These are phyloP conservation scores for Scopus umbretta DNA, from an alignment of 2,113 vertebrate species.

Conservation along the genomic window DNA sequence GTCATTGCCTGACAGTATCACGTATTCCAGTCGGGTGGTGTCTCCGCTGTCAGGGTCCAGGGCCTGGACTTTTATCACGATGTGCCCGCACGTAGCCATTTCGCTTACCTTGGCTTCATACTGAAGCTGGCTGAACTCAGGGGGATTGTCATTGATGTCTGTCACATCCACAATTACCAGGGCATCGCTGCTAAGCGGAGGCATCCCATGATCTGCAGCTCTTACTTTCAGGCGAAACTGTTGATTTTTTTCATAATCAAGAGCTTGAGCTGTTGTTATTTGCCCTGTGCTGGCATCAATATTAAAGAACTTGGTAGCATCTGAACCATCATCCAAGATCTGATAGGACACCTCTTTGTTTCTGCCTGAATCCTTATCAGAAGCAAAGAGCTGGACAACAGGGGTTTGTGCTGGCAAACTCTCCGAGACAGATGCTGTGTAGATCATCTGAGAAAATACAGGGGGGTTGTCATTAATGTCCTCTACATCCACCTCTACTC, in stretches of 20 bases:
- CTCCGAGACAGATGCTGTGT: slow-evolving; percentile 76
- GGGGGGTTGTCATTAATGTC: slow-evolving; percentile 93
- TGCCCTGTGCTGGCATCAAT: slow-evolving; percentile 82
- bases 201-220: slow-evolving; percentile 81
- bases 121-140: slow-evolving; percentile 81
- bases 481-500: slow-evolving; percentile 88
- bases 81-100: slow-evolving; percentile 89
- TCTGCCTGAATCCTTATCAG: slow-evolving; percentile 84
- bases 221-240: slow-evolving; percentile 84
- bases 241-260: slow-evolving; percentile 85
- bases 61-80: slow-evolving; percentile 92
- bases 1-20: slow-evolving; percentile 92
- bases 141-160: slow-evolving; percentile 94
- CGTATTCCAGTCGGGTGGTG: slow-evolving; percentile 81
- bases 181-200: slow-evolving; percentile 81
- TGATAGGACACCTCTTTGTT: slow-evolving; percentile 85
- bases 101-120: slow-evolving; percentile 89
- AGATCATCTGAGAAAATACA: slow-evolving; percentile 77
- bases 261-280: slow-evolving; percentile 79
- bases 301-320: slow-evolving; percentile 80
- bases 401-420: slow-evolving; percentile 81
- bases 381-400: slow-evolving; percentile 81
- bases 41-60: slow-evolving; percentile 85
- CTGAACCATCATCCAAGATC: slow-evolving; percentile 77
- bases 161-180: slow-evolving; percentile 81